Evolutionary conservation across 2,113 vertebrate genomes (phyloP).

Genomic region (Pantherophis guttatus): DNA sequence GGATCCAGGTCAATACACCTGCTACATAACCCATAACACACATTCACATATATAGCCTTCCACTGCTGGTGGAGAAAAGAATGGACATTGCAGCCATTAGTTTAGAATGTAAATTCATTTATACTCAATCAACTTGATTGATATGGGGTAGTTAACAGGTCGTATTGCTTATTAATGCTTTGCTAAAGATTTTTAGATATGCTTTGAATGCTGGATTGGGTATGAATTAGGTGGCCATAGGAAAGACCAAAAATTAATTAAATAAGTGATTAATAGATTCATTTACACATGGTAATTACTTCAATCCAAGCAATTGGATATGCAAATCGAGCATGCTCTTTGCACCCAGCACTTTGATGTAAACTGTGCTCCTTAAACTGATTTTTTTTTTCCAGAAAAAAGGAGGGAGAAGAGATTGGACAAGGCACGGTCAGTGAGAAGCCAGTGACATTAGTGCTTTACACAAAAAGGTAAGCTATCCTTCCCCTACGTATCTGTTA

Average conservation of each 20-base stretch:
- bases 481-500: background rate
- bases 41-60: background rate
- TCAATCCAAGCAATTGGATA: conserved; percentile 44
- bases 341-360: conserved; percentile 19
- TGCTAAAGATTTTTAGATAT: conserved; percentile 30
- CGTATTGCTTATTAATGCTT: conserved; percentile 28
- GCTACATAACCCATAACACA: background rate
- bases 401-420: background rate
- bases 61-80: background rate
- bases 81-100: background rate
- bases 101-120: conserved; percentile 17
- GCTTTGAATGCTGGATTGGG: background rate
- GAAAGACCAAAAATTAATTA: conserved; percentile 68
- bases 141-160: conserved; percentile 23
- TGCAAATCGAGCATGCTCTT: conserved; percentile 29
- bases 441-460: background rate
- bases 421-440: background rate
- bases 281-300: conserved; percentile 63
- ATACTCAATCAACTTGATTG: conserved; percentile 28
- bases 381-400: conserved; percentile 27
- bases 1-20: background rate
- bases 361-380: background rate
- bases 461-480: background rate
- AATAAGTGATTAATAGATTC: conserved; percentile 68
- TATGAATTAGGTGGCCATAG: conserved; percentile 42